These are phyloP conservation scores for Crypturellus undulatus DNA, from an alignment of 2,113 vertebrate species.

Conservation along the genomic window DNA sequence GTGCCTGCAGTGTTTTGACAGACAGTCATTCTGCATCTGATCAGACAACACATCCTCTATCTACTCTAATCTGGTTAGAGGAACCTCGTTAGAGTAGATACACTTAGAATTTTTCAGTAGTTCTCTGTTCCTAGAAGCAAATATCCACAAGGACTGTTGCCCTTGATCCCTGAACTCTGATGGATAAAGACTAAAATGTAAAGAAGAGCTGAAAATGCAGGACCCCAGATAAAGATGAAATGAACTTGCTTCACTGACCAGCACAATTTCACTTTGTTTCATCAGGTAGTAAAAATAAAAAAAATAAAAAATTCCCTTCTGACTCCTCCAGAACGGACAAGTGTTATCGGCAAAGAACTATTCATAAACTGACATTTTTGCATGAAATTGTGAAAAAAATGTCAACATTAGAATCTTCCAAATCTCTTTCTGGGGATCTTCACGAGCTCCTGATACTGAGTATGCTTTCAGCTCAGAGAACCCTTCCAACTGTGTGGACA, in stretches of 20 bases:
- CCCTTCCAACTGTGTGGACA: neutral
- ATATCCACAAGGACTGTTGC: constrained; percentile 22
- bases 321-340: neutral
- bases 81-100: constrained; percentile 10
- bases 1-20: constrained; percentile 31
- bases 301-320: neutral
- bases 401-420: neutral
- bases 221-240: constrained; percentile 34
- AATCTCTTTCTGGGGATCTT: neutral
- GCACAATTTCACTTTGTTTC: neutral
- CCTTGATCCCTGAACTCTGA: constrained; percentile 3
- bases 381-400: neutral
- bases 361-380: neutral
- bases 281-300: neutral
- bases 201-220: constrained; percentile 29
- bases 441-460: neutral
- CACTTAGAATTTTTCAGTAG: constrained; percentile 23
- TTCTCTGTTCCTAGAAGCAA: constrained; percentile 46
- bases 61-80: neutral
- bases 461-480: neutral
- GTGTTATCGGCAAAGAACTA: neutral
- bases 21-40: constrained; percentile 29
- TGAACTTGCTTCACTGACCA: constrained; percentile 22
- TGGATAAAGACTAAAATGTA: constrained; percentile 26
- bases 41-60: constrained; percentile 1